Conservation (phyloP, 2,113 vertebrate genomes). For the Amblyornis subalaris region DNA sequence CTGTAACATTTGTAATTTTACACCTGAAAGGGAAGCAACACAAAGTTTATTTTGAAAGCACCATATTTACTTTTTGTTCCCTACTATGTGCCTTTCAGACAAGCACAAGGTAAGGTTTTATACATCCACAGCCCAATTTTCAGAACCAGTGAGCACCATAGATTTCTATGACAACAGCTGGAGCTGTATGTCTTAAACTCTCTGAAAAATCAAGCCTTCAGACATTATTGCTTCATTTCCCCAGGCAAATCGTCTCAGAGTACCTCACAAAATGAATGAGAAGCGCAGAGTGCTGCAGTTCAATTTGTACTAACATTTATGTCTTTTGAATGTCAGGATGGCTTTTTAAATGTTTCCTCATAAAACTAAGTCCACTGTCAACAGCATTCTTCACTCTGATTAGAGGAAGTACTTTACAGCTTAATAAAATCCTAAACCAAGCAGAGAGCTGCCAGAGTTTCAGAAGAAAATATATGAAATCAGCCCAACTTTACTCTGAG, state of each 20-base stretch:
- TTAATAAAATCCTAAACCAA: slow-evolving; percentile 36
- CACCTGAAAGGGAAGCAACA: neutral
- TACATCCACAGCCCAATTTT: neutral
- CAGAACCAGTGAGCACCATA: neutral
- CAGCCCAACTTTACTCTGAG: neutral
- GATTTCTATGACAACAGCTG: slow-evolving; percentile 25
- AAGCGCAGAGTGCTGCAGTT: neutral
- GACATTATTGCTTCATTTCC: slow-evolving; percentile 40
- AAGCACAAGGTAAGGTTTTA: neutral
- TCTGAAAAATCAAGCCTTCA: slow-evolving; percentile 37
- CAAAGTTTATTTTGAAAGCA: neutral
- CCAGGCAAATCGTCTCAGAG: slow-evolving; percentile 24
- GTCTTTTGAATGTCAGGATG: slow-evolving; percentile 43
- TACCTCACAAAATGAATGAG: slow-evolving; percentile 40
- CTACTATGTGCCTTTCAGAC: neutral
- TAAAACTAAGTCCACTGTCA: slow-evolving; percentile 54
- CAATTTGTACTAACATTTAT: slow-evolving; percentile 52
- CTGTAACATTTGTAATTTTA: neutral
- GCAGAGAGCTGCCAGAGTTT: neutral
- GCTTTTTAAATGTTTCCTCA: slow-evolving; percentile 42
- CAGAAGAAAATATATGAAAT: neutral
- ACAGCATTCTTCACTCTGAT: slow-evolving; percentile 19
- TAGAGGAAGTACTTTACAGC: neutral
- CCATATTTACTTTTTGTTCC: neutral
- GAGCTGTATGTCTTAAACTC: neutral